Conservation (phyloP, 2,888 invertebrate genomes). For the Chloromyia formosa region DNA sequence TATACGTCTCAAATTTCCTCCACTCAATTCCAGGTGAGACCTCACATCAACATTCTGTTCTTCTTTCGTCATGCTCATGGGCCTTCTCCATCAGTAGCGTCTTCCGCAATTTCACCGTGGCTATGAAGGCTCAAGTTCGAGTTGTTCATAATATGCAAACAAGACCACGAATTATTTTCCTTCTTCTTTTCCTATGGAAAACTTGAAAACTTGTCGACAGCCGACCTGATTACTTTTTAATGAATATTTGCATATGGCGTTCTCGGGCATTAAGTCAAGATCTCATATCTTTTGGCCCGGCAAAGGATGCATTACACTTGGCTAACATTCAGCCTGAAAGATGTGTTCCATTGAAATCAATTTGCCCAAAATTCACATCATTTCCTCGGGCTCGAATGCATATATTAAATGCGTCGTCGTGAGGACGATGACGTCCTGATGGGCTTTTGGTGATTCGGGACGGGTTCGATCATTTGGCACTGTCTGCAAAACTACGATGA, state of each 20-base stretch:
- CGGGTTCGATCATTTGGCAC: not conserved
- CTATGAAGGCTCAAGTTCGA: too few species aligned
- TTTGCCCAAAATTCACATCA: conserved; percentile 24
- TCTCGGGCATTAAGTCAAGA: conserved; percentile 7
- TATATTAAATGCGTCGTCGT: conserved; percentile 5
- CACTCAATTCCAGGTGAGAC: conserved; percentile 24
- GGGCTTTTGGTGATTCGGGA: conserved; percentile 3
- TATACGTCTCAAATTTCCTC: conserved; percentile 38
- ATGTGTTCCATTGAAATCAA: conserved; percentile 44
- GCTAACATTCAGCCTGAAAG: not conserved
- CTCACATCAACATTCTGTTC: conserved; percentile 29
- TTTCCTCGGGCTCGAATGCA: conserved; percentile 40
- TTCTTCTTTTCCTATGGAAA: not conserved
- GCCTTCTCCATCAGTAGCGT: not conserved
- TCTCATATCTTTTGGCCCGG: conserved; percentile 16
- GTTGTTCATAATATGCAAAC: not conserved
- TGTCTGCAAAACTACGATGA: not conserved
- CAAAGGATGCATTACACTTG: not conserved
- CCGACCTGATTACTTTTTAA: conserved; percentile 46
- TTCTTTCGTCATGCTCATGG: not conserved
- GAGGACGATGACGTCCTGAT: conserved; percentile 9
- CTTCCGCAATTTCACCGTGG: too few species aligned
- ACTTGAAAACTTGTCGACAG: conserved; percentile 39
- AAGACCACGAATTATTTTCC: conserved; percentile 13
- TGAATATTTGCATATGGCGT: conserved; percentile 44